Base-by-base conservation (phyloP, 2,113 vertebrate genomes). In the Petrocephalus microphthalmus region DNA sequence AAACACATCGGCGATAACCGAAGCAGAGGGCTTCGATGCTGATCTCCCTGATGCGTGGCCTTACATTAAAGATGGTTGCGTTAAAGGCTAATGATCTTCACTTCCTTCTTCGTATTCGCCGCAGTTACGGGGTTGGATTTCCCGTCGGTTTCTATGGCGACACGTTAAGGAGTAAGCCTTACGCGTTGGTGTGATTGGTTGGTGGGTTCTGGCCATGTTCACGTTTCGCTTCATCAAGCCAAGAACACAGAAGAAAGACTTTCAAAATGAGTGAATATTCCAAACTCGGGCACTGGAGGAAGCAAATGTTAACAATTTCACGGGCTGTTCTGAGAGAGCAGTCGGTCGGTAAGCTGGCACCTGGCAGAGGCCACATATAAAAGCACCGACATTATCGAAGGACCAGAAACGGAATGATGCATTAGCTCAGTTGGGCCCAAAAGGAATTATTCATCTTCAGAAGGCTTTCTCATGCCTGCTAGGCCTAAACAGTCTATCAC, bases 401-500 rank as follows among this genome's bases (percentile, higher is more conserved):
- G 95, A 95, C 95, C 96, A 96, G 95, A 97, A 97, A 97, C 95
- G 96, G 96, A 96, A 97, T 96, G 96, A 95, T 96, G 97, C 96
- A 97, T 97, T 96, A 97, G 95, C 95, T 96, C 95, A 96, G 96
- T 96, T 95, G 96, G 96, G 95, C 96, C 96, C 96, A 96, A 96
- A 96, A 96, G 97, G 95, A 97, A 97, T 96, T 96, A 96, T 97
- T 97, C 95, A 97, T 97, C 96, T 96, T 96, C 96, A 96, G 97
- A 97, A 96, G 96, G 96, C 95, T 96, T 95, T 97, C 96, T 96
- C 95, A 96, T 97, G 96, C 96, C 96, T 95, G 95, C 96, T 94
- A 97, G 96, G 96, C 95, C 95, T 94, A 95, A 95, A 95, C 95
- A 95, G 96, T 96, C 95, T 94, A 94, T 97, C 96, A 96, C 96